Evolutionary conservation across 2,797 vertebrate species (phyloP).

Genomic region (Myoxocephalus aenaeus): DNA sequence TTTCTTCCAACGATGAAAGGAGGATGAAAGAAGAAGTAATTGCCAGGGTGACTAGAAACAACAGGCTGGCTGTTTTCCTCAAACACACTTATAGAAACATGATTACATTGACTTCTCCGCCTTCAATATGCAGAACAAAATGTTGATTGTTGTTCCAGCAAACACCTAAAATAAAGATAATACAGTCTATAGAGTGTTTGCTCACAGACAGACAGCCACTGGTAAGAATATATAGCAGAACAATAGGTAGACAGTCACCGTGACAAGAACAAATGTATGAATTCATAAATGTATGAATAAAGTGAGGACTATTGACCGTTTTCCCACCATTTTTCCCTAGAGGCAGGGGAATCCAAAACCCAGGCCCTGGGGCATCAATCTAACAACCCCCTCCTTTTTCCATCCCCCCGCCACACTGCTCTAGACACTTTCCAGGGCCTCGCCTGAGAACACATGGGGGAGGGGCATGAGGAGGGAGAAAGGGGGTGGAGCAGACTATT

Average conservation of each 20-base stretch:
- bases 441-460: constrained; percentile 74
- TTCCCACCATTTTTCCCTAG: constrained; percentile 67
- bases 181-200: neutral
- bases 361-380: constrained; percentile 71
- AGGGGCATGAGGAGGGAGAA: constrained; percentile 76
- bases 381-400: constrained; percentile 66
- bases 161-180: constrained; percentile 8
- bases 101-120: neutral
- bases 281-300: constrained; percentile 55
- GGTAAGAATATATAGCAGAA: neutral
- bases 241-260: neutral
- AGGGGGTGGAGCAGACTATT: constrained; percentile 85
- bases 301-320: constrained; percentile 23
- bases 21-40: neutral
- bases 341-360: constrained; percentile 62
- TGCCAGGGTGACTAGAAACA: neutral
- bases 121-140: constrained; percentile 28
- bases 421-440: constrained; percentile 81
- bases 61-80: neutral
- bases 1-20: neutral
- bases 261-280: constrained; percentile 29
- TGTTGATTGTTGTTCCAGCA: constrained; percentile 17
- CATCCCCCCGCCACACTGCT: constrained; percentile 50
- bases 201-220: neutral
- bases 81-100: neutral